Evolutionary conservation across 2,797 vertebrate species (phyloP), one percentile per base, ranked within the genome.

Genomic region (Propithecus perrieri): DNA sequence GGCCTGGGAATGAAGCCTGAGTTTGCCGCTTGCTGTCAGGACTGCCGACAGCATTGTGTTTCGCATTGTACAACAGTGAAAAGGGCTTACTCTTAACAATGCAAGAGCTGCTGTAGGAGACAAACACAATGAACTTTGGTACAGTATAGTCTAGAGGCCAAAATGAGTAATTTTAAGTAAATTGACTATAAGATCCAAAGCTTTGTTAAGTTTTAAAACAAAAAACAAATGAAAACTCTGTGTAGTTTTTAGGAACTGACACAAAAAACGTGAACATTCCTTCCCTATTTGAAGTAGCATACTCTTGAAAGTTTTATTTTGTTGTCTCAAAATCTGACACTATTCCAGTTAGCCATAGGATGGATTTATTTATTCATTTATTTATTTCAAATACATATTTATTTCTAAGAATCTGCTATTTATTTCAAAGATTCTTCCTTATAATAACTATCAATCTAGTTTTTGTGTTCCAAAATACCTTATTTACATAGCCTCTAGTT

Each of bases 1-100:
- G 96, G 97, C 97, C 97, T 98, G 97, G 97, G 97, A 98, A 98
- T 97, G 97, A 71, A 92, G 97, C 92, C 96, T 59, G 96, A 75
- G 96, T 95, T 96, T 85, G 96, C 97, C 18, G 74, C 97, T 97
- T 33, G 92, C 97, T 96, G 97, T 97, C 97, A 97, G 97, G 96
- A 79, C 96, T 43, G 97, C 97, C 97, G 97, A 96, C 97, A 81
- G 97, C 94, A 97, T 98, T 98, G 97, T 97, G 96, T 95, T 95
- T 69, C 12, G 78, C 96, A 96, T 98, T 98, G 97, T 97, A 96
- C 63, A 3, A n/a, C 81, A 30, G 35, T 98, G 97, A 98, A 97
- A 97, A 93, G 97, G 95, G 97, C 96, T 97, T 94, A 96, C 95
- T 71, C 80, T 63, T 38, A 76, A 98, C 96, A 98, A 97, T 97